Percentiles rank a stretch among this genome's conserved stretches.
These are phyloP conservation scores for Polypterus senegalus DNA, from an alignment of 2,113 vertebrate genomes.

Conservation along the genomic window DNA sequence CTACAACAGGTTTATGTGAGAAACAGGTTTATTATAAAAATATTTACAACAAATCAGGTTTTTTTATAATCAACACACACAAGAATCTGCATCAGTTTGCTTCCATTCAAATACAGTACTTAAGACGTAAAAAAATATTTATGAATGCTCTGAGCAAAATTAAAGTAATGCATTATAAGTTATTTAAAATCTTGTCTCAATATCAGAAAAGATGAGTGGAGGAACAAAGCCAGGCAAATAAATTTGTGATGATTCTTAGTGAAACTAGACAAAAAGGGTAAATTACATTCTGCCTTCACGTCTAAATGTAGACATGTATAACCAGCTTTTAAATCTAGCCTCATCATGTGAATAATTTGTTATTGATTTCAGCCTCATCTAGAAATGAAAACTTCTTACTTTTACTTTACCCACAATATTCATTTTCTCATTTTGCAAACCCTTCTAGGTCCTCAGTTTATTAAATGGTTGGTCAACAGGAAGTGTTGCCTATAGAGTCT, in stretches of 20 bases:
- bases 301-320: neutral
- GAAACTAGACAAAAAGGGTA: neutral
- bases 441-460: too few species aligned
- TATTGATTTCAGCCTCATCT: too few species aligned
- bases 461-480: too few species aligned
- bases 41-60: conserved; percentile 57
- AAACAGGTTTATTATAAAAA: conserved; percentile 59
- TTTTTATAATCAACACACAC: conserved; percentile 25
- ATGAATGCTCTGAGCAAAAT: conserved; percentile 18
- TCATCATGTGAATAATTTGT: neutral
- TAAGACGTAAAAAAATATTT: conserved; percentile 51
- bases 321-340: neutral
- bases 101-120: conserved; percentile 67
- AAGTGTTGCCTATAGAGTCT: too few species aligned
- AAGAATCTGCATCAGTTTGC: conserved; percentile 29
- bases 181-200: conserved; percentile 6
- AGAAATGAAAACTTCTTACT: too few species aligned
- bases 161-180: neutral
- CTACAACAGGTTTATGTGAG: conserved; percentile 65
- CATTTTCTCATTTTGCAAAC: too few species aligned
- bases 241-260: neutral
- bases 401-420: too few species aligned
- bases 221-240: neutral
- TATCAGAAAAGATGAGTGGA: neutral
- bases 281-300: neutral